Evolutionary conservation across 2,888 invertebrate species (phyloP).

Genomic region (Graphium colonna): DNA sequence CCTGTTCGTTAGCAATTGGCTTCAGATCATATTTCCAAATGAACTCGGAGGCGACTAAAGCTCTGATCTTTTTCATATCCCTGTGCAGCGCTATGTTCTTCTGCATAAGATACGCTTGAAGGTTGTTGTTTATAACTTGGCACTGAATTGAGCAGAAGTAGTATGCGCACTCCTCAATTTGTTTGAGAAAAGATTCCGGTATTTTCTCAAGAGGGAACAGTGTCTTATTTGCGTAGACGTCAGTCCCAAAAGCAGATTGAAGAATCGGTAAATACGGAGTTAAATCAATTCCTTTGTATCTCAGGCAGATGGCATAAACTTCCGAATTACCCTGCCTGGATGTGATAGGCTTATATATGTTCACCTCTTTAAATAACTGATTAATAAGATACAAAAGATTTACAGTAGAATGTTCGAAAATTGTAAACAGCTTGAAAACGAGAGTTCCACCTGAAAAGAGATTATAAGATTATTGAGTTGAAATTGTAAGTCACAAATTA

Average conservation of each 20-base stretch:
- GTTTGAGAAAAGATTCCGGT: conserved; percentile 82
- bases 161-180: conserved; percentile 82
- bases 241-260: conserved; percentile 64
- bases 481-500: too few species aligned
- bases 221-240: conserved; percentile 52
- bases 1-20: conserved; percentile 68
- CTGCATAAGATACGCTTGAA: conserved; percentile 80
- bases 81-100: conserved; percentile 57
- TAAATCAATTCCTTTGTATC: conserved; percentile 76
- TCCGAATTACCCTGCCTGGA: conserved; percentile 98
- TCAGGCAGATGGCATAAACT: conserved; percentile 89
- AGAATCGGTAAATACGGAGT: conserved; percentile 65
- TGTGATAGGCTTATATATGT: conserved; percentile 92
- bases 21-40: conserved; percentile 79
- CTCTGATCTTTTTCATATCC: conserved; percentile 68
- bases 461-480: too few species aligned
- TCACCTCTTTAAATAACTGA: conserved; percentile 85
- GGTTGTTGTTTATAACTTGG: conserved; percentile 83
- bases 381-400: conserved; percentile 89
- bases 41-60: conserved; percentile 78
- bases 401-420: conserved; percentile 91
- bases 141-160: conserved; percentile 84
- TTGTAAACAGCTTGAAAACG: conserved; percentile 94
- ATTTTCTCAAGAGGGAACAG: conserved; percentile 82
- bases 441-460: conserved; percentile 84